Evolutionary conservation across 2,113 vertebrate genomes (phyloP).

Genomic region (Herpetotheres cachinnans): DNA sequence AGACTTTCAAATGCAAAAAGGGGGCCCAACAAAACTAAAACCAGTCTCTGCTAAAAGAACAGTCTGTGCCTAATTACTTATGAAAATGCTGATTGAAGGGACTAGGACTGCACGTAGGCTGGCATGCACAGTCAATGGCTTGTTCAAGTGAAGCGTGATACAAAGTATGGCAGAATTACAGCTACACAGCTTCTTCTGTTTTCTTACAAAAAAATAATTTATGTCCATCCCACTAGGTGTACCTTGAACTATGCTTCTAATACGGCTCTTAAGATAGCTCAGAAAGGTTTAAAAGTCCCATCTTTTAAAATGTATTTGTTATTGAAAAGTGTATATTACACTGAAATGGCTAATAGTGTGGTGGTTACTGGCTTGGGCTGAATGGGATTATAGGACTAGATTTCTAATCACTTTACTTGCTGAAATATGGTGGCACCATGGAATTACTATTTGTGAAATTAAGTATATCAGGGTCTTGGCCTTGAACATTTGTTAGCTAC

Average conservation of each 20-base stretch:
- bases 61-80: neutral
- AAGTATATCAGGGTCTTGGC: rapidly evolving
- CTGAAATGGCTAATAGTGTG: neutral
- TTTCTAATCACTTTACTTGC: neutral
- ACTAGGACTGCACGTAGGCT: neutral
- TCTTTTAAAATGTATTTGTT: neutral
- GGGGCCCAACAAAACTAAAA: neutral
- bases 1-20: neutral
- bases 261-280: neutral
- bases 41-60: neutral
- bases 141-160: neutral
- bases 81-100: neutral
- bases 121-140: neutral
- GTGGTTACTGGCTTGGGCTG: neutral
- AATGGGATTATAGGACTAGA: neutral
- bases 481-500: neutral
- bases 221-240: neutral
- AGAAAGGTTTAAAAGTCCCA: neutral
- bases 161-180: neutral
- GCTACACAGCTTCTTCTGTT: neutral
- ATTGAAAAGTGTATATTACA: neutral
- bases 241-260: neutral
- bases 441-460: neutral
- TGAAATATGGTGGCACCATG: neutral
- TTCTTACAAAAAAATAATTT: neutral